Evolutionary conservation across 53 echinoderm and acorn worm species (phyloP).

Genomic region (Crossaster papposus): DNA sequence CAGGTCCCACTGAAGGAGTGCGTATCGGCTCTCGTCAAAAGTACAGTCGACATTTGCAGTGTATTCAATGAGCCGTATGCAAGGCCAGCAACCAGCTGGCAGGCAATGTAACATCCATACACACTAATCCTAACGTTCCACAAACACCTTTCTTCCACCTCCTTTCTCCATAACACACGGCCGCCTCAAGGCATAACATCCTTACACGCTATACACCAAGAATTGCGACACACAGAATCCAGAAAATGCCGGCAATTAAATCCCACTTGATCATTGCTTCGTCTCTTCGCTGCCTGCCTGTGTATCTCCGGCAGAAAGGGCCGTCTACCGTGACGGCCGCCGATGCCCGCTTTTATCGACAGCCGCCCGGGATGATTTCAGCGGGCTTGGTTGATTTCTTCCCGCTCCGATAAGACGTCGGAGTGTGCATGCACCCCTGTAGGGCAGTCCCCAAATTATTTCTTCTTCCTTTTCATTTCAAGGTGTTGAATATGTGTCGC

Average conservation of each 20-base stretch:
- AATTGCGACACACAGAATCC: slow-evolving; percentile 39
- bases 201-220: slow-evolving; percentile 16
- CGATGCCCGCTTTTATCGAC: slow-evolving; percentile 29
- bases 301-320: neutral
- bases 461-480: slow-evolving; percentile 7
- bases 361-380: slow-evolving; percentile 18
- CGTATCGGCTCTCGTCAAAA: neutral
- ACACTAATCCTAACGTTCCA: slow-evolving; percentile 41
- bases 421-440: neutral
- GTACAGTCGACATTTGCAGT: slow-evolving; percentile 49
- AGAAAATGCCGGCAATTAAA: slow-evolving; percentile 61
- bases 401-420: neutral
- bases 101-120: slow-evolving; percentile 39
- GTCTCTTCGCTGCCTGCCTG: no score
- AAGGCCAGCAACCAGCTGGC: slow-evolving; percentile 33
- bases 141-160: slow-evolving; percentile 64
- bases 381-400: slow-evolving; percentile 7
- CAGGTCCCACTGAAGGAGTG: neutral
- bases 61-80: slow-evolving; percentile 41
- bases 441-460: slow-evolving; percentile 8
- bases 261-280: slow-evolving; percentile 41
- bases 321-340: neutral
- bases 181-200: slow-evolving; percentile 23
- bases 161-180: slow-evolving; percentile 24
- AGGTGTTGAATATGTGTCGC: slow-evolving; percentile 9